Conservation (phyloP, 2,113 vertebrate genomes). For the Xiphophorus couchianus region DNA sequence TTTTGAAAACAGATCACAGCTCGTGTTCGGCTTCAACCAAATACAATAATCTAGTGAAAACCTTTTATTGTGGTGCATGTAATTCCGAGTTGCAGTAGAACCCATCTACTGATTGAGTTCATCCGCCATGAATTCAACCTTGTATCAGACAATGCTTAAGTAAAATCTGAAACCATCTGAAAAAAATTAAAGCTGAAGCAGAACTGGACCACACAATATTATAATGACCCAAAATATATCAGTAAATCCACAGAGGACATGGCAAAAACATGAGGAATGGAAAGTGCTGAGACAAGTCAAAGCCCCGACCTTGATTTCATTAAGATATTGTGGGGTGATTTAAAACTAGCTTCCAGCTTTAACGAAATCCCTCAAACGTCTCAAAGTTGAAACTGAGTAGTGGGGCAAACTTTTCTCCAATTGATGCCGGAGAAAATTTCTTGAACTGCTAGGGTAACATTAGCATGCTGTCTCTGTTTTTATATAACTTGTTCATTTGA, state of each 20-base stretch:
- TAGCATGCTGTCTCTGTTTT: background rate
- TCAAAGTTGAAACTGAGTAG: background rate
- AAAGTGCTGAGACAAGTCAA: background rate
- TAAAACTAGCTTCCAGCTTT: background rate
- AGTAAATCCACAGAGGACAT: background rate
- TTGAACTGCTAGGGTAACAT: background rate
- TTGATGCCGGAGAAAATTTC: background rate
- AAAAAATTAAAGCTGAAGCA: no score
- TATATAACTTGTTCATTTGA: background rate
- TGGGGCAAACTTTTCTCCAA: background rate
- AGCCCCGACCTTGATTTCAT: background rate
- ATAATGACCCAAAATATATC: no score
- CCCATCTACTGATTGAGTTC: no score
- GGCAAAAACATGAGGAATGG: background rate
- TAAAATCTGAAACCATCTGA: no score
- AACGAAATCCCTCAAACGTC: background rate
- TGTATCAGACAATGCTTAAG: no score
- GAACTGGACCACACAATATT: no score
- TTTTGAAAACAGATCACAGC: no score
- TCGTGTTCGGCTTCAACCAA: no score
- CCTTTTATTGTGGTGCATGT: no score
- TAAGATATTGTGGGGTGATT: background rate
- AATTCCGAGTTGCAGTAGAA: no score
- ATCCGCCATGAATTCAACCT: no score
- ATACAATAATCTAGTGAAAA: no score